These are phyloP conservation scores for Alexandromys fortis DNA, from an alignment of 2,113 vertebrate species.

Conservation along the genomic window DNA sequence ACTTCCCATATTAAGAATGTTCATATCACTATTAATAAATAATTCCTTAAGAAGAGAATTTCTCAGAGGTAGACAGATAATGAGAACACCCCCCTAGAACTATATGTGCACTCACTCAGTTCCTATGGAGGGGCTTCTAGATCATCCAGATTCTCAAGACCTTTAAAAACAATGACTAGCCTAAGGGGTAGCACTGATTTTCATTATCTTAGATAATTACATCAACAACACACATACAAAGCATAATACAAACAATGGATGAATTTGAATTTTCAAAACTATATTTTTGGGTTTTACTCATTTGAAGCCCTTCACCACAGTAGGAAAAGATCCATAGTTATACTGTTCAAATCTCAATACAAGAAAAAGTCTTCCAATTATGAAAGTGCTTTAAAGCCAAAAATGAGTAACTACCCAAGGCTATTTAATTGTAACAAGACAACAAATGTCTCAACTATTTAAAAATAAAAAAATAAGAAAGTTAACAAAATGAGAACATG, in stretches of 20 bases:
- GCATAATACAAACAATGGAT: slow-evolving; percentile 1
- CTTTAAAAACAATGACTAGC: not conserved
- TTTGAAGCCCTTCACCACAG: not conserved
- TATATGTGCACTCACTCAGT: not conserved
- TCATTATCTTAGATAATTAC: not conserved
- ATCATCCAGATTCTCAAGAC: not conserved
- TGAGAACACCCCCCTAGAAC: not conserved
- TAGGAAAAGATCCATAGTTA: slow-evolving; percentile 20
- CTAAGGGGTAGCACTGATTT: not conserved
- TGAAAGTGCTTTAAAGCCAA: slow-evolving; percentile 54
- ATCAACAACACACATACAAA: not conserved
- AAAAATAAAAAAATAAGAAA: slow-evolving; percentile 28
- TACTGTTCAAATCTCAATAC: slow-evolving; percentile 21
- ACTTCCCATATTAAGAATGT: slow-evolving; percentile 11
- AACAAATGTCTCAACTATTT: slow-evolving; percentile 2
- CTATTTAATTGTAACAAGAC: not conserved
- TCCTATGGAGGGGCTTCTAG: not conserved
- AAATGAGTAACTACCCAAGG: not conserved
- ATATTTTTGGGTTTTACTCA: slow-evolving; percentile 35
- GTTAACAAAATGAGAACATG: not conserved
- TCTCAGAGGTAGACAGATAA: not conserved
- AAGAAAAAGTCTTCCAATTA: slow-evolving; percentile 37
- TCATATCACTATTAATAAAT: not conserved
- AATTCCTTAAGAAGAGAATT: slow-evolving; percentile 34
- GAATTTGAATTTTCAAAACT: slow-evolving; percentile 29